Evolutionary conservation across 2,888 invertebrate species (phyloP).

Genomic region (Steinernema scapterisci): DNA sequence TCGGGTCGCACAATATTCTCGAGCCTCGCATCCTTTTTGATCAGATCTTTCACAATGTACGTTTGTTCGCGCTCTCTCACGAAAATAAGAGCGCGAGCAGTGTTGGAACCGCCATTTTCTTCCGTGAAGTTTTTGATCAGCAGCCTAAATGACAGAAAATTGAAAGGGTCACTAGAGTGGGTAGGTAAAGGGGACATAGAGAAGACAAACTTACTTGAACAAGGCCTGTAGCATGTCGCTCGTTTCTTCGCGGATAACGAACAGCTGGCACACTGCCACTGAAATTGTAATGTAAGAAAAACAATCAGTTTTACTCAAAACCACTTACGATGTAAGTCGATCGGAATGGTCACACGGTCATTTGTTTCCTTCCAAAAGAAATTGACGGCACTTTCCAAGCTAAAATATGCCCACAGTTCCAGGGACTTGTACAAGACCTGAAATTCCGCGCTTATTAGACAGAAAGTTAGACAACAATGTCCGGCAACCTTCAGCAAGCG

Average conservation of each 20-base stretch:
- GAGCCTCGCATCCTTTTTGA: too few species aligned
- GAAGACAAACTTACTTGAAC: not conserved
- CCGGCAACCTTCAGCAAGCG: not conserved
- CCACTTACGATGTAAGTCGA: too few species aligned
- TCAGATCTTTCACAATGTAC: constrained; percentile 37
- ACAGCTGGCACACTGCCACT: too few species aligned
- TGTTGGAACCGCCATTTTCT: not conserved
- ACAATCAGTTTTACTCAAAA: too few species aligned
- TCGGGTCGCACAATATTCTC: constrained; percentile 38
- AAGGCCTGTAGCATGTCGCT: not conserved
- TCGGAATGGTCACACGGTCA: too few species aligned
- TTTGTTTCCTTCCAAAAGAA: not conserved
- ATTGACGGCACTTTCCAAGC: not conserved
- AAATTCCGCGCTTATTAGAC: not conserved
- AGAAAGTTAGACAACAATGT: not conserved
- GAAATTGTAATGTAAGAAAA: too few species aligned
- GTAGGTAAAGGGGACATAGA: not conserved
- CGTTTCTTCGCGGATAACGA: not conserved
- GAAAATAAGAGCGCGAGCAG: constrained; percentile 50
- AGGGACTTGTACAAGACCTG: not conserved
- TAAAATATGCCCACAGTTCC: not conserved
- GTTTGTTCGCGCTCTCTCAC: constrained; percentile 45
- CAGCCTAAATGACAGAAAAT: not conserved
- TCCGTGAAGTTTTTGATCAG: not conserved
- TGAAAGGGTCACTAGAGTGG: too few species aligned